Percentiles rank a stretch among this genome's conserved stretches.
Conservation (phyloP, 2,113 vertebrate genomes). For the Sprattus sprattus region DNA sequence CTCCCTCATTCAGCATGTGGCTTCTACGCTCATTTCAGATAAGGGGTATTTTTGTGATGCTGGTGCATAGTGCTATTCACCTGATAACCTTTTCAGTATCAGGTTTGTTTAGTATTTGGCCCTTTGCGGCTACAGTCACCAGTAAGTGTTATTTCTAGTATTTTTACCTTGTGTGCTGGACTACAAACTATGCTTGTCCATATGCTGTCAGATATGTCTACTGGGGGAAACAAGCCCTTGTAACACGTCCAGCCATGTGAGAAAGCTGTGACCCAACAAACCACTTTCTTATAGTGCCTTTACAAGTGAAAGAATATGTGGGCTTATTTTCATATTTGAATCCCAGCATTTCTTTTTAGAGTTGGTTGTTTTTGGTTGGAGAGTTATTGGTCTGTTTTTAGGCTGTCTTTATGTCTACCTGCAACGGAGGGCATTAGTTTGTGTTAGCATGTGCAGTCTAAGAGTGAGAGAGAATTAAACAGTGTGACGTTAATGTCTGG, state of each 20-base stretch:
- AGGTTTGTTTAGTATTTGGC: neutral
- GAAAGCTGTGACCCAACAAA: neutral
- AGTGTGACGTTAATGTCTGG: no score
- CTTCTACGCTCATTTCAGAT: neutral
- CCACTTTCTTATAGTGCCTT: neutral
- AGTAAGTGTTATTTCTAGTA: neutral
- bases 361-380: no score
- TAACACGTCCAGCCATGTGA: neutral
- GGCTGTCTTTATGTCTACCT: neutral
- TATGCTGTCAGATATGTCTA: neutral
- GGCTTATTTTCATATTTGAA: neutral
- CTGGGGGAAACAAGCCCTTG: neutral
- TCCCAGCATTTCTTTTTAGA: neutral
- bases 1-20: neutral
- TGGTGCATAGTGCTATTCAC: neutral
- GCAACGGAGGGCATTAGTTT: no score
- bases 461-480: no score
- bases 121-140: neutral
- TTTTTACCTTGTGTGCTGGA: neutral
- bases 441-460: neutral
- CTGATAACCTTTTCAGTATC: neutral
- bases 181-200: neutral
- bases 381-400: neutral
- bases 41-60: neutral
- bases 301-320: neutral